Base-by-base conservation (phyloP, 2,113 vertebrate genomes). In the Copsychus sechellarum region DNA sequence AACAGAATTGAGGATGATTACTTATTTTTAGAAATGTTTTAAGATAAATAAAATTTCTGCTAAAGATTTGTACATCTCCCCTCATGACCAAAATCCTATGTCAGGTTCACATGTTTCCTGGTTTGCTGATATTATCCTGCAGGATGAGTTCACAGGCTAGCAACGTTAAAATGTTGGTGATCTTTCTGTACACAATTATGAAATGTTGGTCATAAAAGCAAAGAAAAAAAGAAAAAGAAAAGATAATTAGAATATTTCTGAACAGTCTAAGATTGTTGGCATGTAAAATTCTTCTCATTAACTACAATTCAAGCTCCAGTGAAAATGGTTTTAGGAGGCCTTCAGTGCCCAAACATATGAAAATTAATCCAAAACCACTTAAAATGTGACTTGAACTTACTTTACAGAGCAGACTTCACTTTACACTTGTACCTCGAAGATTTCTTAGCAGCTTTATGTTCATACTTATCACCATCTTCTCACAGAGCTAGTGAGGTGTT, bases 281-380 rank as follows among this genome's bases (percentile, higher is more conserved):
- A 56, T 92, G 40, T 74, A 67, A 93, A 81, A 78, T 90, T 90
- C 50, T 92, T 69, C 79, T 94, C 36, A 67, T 96, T 94, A 95
- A 64, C 54, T 86, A 38, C 38, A 92, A 79, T 94, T 95, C 72
- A 92, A 62, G 85, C 85, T 93, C 67, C 64, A 74, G 60, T 78
- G 76, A 57, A 92, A 94, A 90, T 12, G 57, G 14, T 48, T 96
- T 90, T 86, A 83, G 78, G 50, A 93, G 64, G 42, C 67, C 34
- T 96, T 93, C 86, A 45, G 25, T 72, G 69, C 54, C 45, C 48
- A 48, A 91, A 91, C 33, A 28, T 33, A 51, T 56, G 62, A 88
- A 88, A 94, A 96, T 78, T 87, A 77, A 67, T 78, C 22, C 14
- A 60, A 72, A 93, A 66, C 56, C 15, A 58, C 56, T 66, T 62